These are phyloP conservation scores for Dicentrarchus labrax DNA, from an alignment of 2,113 vertebrate species.

Conservation along the genomic window DNA sequence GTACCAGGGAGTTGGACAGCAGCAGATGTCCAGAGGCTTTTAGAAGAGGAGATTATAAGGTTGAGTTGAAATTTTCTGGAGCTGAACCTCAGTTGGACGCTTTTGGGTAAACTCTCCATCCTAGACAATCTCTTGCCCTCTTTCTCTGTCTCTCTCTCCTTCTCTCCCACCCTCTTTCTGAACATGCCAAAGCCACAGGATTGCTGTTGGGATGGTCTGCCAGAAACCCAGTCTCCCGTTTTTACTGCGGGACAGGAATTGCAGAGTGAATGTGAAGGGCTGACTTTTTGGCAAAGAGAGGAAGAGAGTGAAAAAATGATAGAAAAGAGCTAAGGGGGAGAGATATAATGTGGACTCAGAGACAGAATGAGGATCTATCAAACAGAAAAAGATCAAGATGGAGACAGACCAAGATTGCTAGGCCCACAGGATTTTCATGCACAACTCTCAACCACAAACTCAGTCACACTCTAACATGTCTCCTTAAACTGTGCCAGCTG, in stretches of 20 bases:
- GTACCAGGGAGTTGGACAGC: conserved; percentile 25
- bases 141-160: conserved; percentile 1
- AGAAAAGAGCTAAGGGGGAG: background rate
- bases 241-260: conserved; percentile 88
- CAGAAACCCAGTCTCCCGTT: conserved; percentile 88
- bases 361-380: conserved; percentile 16
- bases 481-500: conserved; percentile 90
- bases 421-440: conserved; percentile 85
- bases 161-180: conserved; percentile 65
- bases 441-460: conserved; percentile 83
- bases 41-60: conserved; percentile 60
- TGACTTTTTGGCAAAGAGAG: conserved; percentile 75
- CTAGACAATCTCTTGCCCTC: conserved; percentile 66
- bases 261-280: conserved; percentile 78
- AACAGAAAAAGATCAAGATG: conserved; percentile 33
- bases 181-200: conserved; percentile 87
- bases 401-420: conserved; percentile 43
- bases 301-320: background rate
- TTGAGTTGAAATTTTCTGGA: conserved; percentile 78
- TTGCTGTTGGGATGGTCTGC: conserved; percentile 81
- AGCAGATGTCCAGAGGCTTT: conserved; percentile 50
- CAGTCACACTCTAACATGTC: conserved; percentile 65
- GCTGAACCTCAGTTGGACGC: conserved; percentile 74
- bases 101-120: conserved; percentile 82
- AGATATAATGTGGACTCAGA: conserved; percentile 5